Evolutionary conservation across 2,797 vertebrate genomes (phyloP).

Genomic region (Okamejei kenojei): DNA sequence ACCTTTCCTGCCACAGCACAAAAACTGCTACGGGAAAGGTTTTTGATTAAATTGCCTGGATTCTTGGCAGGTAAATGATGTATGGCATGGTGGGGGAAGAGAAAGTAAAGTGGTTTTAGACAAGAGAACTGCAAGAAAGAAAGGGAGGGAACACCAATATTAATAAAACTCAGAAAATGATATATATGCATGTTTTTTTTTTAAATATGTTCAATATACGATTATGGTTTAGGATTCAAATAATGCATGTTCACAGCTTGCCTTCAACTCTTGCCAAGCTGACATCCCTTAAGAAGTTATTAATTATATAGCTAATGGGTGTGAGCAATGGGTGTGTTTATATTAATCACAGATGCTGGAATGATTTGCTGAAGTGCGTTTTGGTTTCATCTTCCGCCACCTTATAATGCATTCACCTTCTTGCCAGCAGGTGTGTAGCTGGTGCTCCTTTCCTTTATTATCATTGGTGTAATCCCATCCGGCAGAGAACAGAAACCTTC

Average conservation of each 20-base stretch:
- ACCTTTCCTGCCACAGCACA: not conserved
- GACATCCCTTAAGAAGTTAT: conserved; percentile 92
- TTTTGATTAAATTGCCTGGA: conserved; percentile 10
- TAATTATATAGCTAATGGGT: conserved; percentile 99
- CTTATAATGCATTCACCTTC: conserved; percentile 67
- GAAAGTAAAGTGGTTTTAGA: not conserved
- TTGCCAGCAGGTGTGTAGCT: conserved; percentile 68
- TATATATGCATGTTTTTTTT: not conserved
- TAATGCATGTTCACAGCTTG: conserved; percentile 55
- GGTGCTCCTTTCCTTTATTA: conserved; percentile 67
- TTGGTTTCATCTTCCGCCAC: conserved; percentile 69
- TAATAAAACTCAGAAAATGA: not conserved
- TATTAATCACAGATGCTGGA: conserved; percentile 85
- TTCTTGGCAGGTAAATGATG: conserved; percentile 23
- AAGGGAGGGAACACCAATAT: not conserved
- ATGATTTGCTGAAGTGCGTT: conserved; percentile 74
- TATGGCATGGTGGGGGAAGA: not conserved
- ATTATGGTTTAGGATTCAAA: not conserved
- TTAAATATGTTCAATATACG: conserved; percentile 2
- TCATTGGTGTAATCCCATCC: conserved; percentile 61
- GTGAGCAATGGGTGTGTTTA: conserved; percentile 80
- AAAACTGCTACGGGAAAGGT: not conserved
- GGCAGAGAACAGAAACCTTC: conserved; percentile 58
- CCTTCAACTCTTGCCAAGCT: conserved; percentile 82
- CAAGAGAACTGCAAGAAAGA: not conserved